These are phyloP conservation scores for Drosophila mayri DNA, from an alignment of 1,140 invertebrate genomes.

Conservation along the genomic window DNA sequence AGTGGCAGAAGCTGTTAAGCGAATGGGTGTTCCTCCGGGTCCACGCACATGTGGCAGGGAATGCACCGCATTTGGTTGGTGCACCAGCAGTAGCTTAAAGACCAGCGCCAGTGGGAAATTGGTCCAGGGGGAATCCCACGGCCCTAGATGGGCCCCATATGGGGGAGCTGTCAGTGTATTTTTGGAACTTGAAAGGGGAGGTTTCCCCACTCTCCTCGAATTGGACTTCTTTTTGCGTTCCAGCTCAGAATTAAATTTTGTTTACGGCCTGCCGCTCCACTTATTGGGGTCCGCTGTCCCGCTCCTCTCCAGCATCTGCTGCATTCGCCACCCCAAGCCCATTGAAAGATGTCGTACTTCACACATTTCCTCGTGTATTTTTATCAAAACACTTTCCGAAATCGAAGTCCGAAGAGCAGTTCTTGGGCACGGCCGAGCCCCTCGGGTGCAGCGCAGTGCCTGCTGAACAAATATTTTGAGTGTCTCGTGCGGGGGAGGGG, in stretches of 20 bases:
- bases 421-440: slow-evolving; percentile 3
- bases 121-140: slow-evolving; percentile 31
- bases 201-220: not conserved
- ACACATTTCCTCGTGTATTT: slow-evolving; percentile 45
- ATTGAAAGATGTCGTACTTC: slow-evolving; percentile 36
- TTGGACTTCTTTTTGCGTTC: slow-evolving; percentile 1
- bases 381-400: slow-evolving; percentile 48
- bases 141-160: slow-evolving; percentile 34
- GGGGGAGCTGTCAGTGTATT: slow-evolving; percentile 24
- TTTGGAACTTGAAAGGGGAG: slow-evolving; percentile 24
- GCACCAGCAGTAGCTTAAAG: not conserved
- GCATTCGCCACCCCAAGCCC: slow-evolving; percentile 3
- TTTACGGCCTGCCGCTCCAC: slow-evolving; percentile 30
- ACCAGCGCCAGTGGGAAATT: slow-evolving; percentile 1
- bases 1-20: slow-evolving; percentile 30
- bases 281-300: not conserved
- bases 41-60: slow-evolving; percentile 5
- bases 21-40: slow-evolving; percentile 12
- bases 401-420: slow-evolving; percentile 9
- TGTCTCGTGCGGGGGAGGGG: not conserved
- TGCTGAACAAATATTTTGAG: slow-evolving; percentile 36
- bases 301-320: not conserved
- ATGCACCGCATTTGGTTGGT: not conserved
- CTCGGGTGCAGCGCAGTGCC: not conserved
- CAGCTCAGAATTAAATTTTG: slow-evolving; percentile 17